Evolutionary conservation across 2,797 vertebrate genomes (phyloP).

Genomic region (Bufotes viridis): DNA sequence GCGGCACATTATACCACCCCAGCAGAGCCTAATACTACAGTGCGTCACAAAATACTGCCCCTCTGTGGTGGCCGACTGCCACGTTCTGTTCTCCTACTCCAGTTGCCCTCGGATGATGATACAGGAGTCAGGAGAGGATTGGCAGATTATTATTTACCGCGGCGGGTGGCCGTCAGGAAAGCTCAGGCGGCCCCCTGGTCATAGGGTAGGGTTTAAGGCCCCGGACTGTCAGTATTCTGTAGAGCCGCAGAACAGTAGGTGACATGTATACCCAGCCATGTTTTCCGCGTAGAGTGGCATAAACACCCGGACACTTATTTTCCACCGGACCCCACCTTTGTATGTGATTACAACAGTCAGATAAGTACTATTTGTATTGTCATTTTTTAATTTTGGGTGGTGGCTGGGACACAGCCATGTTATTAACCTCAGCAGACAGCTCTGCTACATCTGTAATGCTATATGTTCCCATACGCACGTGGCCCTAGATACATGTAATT

Average conservation of each 20-base stretch:
- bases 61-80: too few relatives aligned
- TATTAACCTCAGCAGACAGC: neutral
- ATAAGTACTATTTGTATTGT: slow-evolving; percentile 35
- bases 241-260: neutral
- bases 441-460: neutral
- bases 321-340: neutral
- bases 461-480: neutral
- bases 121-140: too few relatives aligned
- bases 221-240: too few relatives aligned
- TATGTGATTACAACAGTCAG: neutral
- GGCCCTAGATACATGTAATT: slow-evolving; percentile 7
- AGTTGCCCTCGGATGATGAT: too few relatives aligned
- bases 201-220: too few relatives aligned
- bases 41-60: too few relatives aligned
- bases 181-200: too few relatives aligned
- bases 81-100: too few relatives aligned
- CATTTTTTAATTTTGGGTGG: slow-evolving; percentile 28
- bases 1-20: too few relatives aligned
- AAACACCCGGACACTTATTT: neutral
- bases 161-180: too few relatives aligned
- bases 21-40: too few relatives aligned
- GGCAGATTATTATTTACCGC: too few relatives aligned
- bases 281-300: neutral
- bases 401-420: slow-evolving; percentile 16
- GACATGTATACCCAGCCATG: neutral